Base-by-base conservation (phyloP, 2,888 invertebrate species). In the Drosophila rellima region DNA sequence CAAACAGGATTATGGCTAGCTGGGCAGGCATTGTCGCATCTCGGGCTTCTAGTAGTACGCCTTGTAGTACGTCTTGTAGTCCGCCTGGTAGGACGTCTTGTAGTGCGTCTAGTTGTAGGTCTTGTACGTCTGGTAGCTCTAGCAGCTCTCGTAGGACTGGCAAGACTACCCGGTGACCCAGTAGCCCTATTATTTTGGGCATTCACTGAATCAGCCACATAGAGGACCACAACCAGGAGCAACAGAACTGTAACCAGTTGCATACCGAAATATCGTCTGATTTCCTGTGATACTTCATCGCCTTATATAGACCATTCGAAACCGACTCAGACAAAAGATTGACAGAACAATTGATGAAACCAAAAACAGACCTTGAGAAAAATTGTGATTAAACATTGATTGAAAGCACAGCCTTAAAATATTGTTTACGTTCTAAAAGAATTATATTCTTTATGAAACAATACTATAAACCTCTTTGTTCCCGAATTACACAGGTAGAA, bases 161-260 rank as follows among this genome's bases (percentile, higher is more conserved):
- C 35, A n/a, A 7, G 6, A 35, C 35, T 39, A 17, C 13, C 31
- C 6, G 48, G 52, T 52, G 40, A 10, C 13, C 40, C 29, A 17
- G 29, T 17, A 1, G 29, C 17, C 3, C 31, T 17, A 7, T 15
- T 8, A 17, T 39, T 5, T 31, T 62, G 61, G 11, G 45, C 55
- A 3, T 54, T 55, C 10, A 31, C 61, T 5, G 44, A 61, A 18
- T 6, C 4, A 5, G 44, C 18, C 18, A 54, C 54, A 37, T 45
- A 55, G n/a, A 62, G 39, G 10, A 62, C 45, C 1, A 61, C 61
- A 2, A 29, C 29, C 10, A 45, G 1, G 2, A 54, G 17, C 45
- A 61, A 35, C 15, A 61, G 10, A 11, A 54, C 26, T 17, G 54
- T 37, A 5, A 62, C 31, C 17, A 33, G 29, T 23, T 47, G 47